Evolutionary conservation across 2,113 vertebrate genomes (phyloP).

Genomic region (Calidris pygmaea): DNA sequence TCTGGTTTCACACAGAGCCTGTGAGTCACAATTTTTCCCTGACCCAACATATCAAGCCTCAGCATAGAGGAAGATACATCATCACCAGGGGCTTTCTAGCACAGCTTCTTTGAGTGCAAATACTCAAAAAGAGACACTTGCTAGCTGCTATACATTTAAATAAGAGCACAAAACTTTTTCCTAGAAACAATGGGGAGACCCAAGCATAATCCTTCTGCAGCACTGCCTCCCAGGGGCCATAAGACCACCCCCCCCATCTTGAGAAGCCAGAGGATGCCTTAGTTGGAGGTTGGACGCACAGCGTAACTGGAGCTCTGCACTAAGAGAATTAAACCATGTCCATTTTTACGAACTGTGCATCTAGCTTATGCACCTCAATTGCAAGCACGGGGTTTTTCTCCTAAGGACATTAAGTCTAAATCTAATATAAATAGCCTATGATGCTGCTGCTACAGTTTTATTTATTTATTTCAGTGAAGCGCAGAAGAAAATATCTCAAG

Average conservation of each 20-base stretch:
- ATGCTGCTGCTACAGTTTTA: constrained; percentile 1
- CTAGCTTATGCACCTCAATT: background rate
- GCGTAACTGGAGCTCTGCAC: background rate
- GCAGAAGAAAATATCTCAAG: constrained; percentile 33
- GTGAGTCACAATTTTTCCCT: background rate
- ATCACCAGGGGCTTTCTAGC: background rate
- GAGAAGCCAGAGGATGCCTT: background rate
- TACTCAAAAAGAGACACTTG: background rate
- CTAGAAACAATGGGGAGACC: background rate
- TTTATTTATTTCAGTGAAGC: constrained; percentile 4
- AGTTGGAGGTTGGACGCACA: fast-evolving
- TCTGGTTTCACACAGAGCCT: background rate
- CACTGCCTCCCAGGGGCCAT: background rate
- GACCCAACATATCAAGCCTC: background rate
- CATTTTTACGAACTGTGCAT: background rate
- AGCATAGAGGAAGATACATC: background rate
- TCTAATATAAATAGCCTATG: constrained; percentile 35
- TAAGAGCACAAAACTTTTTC: background rate
- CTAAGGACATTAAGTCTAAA: constrained; percentile 11
- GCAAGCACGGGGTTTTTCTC: background rate
- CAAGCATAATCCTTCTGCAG: background rate
- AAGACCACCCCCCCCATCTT: background rate
- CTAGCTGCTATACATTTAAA: background rate
- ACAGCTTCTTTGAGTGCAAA: background rate
- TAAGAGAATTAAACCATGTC: background rate